Percentiles rank a stretch among this genome's conserved stretches.
These are phyloP conservation scores for Cariama cristata DNA, from an alignment of 2,113 vertebrate genomes.

Conservation along the genomic window DNA sequence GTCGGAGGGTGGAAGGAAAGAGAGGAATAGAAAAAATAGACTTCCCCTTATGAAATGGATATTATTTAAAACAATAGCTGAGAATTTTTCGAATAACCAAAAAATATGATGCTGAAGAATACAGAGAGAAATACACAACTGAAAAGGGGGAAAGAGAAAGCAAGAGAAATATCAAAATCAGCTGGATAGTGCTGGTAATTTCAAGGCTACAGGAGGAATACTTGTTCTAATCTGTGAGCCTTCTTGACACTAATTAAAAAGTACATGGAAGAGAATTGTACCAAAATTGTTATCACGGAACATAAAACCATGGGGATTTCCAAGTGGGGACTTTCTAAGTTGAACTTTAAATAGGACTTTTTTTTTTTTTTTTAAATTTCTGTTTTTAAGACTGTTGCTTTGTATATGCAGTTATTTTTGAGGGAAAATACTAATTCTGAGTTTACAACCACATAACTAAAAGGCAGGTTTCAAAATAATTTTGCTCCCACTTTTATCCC, in stretches of 20 bases:
- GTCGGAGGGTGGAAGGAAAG: background rate
- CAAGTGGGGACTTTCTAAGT: background rate
- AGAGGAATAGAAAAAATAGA: conserved; percentile 30
- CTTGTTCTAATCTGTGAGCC: background rate
- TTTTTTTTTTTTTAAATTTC: background rate
- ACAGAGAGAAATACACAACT: background rate
- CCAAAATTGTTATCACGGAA: background rate
- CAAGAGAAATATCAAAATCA: background rate
- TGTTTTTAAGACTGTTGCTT: background rate
- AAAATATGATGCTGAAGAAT: background rate
- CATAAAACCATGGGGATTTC: background rate
- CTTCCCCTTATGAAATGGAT: conserved; percentile 4
- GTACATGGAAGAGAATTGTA: background rate
- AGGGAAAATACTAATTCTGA: background rate
- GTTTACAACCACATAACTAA: background rate
- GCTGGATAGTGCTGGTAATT: background rate
- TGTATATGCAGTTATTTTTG: background rate
- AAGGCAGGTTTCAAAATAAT: background rate
- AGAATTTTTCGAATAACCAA: conserved; percentile 1
- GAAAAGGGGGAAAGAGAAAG: background rate
- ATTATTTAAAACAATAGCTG: conserved; percentile 53
- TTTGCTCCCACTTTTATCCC: background rate
- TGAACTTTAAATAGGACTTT: background rate
- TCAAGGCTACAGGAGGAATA: background rate
- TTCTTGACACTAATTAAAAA: background rate